phyloP scores from a whole-genome alignment of 2,888 invertebrate species.

The Cataglyphis rosenhaueri region DNA sequence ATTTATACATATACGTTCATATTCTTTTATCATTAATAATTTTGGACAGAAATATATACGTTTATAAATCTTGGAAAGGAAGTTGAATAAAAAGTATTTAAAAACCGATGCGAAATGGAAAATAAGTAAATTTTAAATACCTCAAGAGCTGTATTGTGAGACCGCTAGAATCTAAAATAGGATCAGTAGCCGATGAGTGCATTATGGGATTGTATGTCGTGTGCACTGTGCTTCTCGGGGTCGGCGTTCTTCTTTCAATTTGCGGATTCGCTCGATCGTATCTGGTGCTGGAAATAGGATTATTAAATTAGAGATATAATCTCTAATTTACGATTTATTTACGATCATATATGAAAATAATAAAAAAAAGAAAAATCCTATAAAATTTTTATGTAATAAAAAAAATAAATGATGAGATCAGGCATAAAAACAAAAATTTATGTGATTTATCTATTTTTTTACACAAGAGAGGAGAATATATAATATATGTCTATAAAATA shows the following conservation, averaged over 20 bases:
- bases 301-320: not conserved
- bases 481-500: constrained; percentile 1
- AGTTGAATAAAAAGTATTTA: not conserved
- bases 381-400: not conserved
- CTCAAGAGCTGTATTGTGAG: constrained; percentile 62
- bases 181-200: constrained; percentile 46
- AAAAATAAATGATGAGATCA: not conserved
- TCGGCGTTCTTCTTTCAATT: constrained; percentile 51
- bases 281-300: not conserved
- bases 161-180: constrained; percentile 52
- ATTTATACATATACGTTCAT: not conserved
- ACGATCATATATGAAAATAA: not conserved
- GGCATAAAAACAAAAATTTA: not conserved
- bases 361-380: not conserved
- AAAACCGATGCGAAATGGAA: not conserved
- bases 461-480: not conserved
- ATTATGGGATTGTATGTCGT: constrained; percentile 59
- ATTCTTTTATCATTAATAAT: not conserved
- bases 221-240: constrained; percentile 64
- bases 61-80: not conserved
- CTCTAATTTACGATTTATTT: not conserved
- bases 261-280: constrained; percentile 12
- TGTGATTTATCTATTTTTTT: not conserved
- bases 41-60: not conserved
- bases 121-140: constrained; percentile 40